Evolutionary conservation across 2,113 vertebrate genomes (phyloP).

Genomic region (Neogale vison): DNA sequence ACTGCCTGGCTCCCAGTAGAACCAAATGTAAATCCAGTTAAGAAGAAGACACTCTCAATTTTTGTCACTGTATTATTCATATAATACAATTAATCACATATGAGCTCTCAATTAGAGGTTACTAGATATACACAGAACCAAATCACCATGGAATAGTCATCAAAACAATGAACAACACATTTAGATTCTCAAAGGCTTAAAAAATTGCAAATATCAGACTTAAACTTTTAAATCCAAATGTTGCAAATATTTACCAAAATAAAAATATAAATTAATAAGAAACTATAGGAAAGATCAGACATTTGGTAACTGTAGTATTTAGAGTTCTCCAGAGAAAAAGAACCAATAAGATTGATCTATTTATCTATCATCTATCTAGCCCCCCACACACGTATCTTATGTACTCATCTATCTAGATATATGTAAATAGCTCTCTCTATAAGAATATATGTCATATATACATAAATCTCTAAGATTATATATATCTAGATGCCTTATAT

Average conservation of each 20-base stretch:
- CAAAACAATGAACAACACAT: background rate
- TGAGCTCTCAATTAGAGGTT: background rate
- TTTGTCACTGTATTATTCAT: background rate
- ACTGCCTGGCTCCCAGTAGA: background rate
- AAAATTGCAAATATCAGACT: background rate
- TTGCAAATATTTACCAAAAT: background rate
- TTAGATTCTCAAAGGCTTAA: background rate
- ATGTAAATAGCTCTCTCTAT: background rate
- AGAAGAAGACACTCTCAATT: background rate
- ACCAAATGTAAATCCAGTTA: background rate
- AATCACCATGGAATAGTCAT: background rate
- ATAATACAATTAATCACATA: background rate
- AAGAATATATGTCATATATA: background rate
- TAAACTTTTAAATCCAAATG: background rate
- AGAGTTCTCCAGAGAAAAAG: background rate
- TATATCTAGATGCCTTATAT: background rate
- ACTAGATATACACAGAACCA: background rate
- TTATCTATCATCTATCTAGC: background rate
- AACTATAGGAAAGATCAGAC: background rate
- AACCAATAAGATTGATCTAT: background rate
- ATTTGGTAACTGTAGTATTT: background rate
- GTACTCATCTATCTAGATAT: background rate
- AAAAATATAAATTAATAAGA: background rate
- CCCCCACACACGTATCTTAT: background rate
- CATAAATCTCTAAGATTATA: background rate